Evolutionary conservation across 2,888 invertebrate genomes (phyloP).

Genomic region (Pharmacophagus antenor): DNA sequence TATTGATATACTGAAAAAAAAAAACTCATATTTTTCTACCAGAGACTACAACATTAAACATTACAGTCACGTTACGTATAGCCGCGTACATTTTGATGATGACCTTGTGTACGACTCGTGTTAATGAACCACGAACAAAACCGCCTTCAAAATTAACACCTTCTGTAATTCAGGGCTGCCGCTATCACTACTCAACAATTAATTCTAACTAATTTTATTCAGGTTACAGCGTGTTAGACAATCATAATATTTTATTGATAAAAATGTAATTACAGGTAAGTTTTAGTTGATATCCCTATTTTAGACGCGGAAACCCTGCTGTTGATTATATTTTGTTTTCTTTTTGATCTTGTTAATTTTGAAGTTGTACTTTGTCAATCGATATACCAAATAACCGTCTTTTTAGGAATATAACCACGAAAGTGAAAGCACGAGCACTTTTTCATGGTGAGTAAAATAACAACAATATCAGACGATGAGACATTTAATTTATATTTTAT

Average conservation of each 20-base stretch:
- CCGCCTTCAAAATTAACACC: conserved; percentile 53
- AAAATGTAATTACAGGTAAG: background rate
- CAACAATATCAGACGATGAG: background rate
- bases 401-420: background rate
- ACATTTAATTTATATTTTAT: background rate
- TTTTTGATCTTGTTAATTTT: background rate
- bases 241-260: too few species aligned
- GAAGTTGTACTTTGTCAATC: background rate
- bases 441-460: background rate
- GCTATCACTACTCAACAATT: background rate
- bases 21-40: conserved; percentile 10
- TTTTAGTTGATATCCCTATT: background rate
- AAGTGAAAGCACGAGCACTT: background rate
- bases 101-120: conserved; percentile 52
- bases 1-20: background rate
- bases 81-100: conserved; percentile 29
- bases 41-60: conserved; percentile 27
- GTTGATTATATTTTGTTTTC: background rate
- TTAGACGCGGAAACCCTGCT: background rate
- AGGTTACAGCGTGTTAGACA: too few species aligned
- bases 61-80: conserved; percentile 36
- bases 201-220: too few species aligned
- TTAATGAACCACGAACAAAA: conserved; percentile 51
- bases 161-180: conserved; percentile 27
- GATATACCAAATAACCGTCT: background rate